Base-by-base conservation (phyloP, 2,888 invertebrate genomes). In the Ecdyonurus torrentis region DNA sequence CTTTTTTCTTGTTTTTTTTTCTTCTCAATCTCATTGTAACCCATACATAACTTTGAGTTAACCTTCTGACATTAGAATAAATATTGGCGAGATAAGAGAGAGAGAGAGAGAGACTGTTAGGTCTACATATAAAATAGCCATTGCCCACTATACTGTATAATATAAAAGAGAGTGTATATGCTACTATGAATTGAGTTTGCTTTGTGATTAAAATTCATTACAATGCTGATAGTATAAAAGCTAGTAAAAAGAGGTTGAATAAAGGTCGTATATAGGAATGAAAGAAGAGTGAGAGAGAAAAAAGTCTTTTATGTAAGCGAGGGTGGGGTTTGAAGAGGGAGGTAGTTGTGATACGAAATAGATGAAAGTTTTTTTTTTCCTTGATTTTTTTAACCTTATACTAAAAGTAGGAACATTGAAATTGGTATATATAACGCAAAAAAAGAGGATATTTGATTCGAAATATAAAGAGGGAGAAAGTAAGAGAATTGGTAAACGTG, bases 191-290 rank as follows among this genome's bases (percentile, higher is more conserved):
- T 15, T 15, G 15, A 37, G 37, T 37, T 37, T 37, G 37, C 37
- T 55, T 55, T 55, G 55, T 55, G 55, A 55, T 55, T 55, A 55
- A 55, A 55, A 55, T 55, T 55, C 55, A 55, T 55, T 55, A 55
- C 55, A 37, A 37, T 37, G 37, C 37, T 37, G 37, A 37, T 37
- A 37, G 37, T 37, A 37, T 37, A 37, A 37, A 37, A 37, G 37
- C 37, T 15, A 10, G 37, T 37, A 37, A 10, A 37, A 37, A 37
- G 15, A 37, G 37, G 37, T 37, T 37, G 37, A 37, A 37, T 37
- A 37, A 37, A 37, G 37, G 37, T 37, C 37, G 37, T 37, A 37
- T 37, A 37, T 37, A 37, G 37, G 37, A 37, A 37, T 37, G 37
- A 37, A 37, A 37, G 37, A 37, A 37, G 37, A 37, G 37, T 5